Evolutionary conservation across 2,888 invertebrate species (phyloP).

Genomic region (Girardia tigrina): DNA sequence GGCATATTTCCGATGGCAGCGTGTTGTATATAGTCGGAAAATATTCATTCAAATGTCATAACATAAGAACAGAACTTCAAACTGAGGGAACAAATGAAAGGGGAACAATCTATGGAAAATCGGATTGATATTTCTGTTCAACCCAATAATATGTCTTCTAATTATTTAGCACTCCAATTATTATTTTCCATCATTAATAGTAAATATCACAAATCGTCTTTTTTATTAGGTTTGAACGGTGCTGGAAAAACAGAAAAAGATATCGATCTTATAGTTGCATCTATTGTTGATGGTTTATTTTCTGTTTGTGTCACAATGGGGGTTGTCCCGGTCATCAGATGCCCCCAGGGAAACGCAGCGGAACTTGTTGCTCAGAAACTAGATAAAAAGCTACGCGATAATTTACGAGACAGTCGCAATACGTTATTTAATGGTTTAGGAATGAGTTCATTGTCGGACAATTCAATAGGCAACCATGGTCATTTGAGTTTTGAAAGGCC

Average conservation of each 20-base stretch:
- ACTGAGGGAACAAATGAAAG: too few species aligned
- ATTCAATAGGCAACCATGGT: neutral
- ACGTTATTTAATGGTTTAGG: constrained; percentile 68
- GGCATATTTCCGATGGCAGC: too few species aligned
- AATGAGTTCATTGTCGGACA: constrained; percentile 49
- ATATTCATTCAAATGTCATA: too few species aligned
- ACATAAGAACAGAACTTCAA: too few species aligned
- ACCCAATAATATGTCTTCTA: too few species aligned
- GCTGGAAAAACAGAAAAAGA: constrained; percentile 84
- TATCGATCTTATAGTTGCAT: constrained; percentile 82
- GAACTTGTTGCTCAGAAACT: constrained; percentile 93
- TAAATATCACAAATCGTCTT: too few species aligned
- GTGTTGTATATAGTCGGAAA: too few species aligned
- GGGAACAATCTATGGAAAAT: too few species aligned
- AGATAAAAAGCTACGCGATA: constrained; percentile 88
- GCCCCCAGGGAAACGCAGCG: constrained; percentile 85
- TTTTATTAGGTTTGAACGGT: constrained; percentile 82
- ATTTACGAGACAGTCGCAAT: constrained; percentile 84
- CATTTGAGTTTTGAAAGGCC: constrained; percentile 65
- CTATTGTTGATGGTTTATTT: constrained; percentile 84
- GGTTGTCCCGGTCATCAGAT: constrained; percentile 73
- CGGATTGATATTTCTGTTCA: too few species aligned
- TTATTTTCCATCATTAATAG: too few species aligned
- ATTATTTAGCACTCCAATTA: too few species aligned
- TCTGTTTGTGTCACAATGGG: constrained; percentile 84